These are phyloP conservation scores for Bombus sibiricus DNA, from an alignment of 1,140 invertebrate genomes.

Conservation along the genomic window DNA sequence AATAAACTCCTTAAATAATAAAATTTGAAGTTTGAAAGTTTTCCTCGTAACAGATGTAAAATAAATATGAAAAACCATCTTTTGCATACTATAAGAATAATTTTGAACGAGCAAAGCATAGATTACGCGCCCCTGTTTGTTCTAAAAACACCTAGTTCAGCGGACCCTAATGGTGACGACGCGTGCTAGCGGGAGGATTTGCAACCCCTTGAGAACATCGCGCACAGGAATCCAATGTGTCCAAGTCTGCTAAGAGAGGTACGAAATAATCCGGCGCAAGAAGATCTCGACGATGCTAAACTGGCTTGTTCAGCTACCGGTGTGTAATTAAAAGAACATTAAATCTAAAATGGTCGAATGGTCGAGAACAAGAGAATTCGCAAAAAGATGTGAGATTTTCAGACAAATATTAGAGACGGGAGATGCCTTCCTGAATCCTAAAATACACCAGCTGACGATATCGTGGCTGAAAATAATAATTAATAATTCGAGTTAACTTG, in stretches of 20 bases:
- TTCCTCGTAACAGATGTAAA: no score
- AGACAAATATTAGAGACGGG: background rate
- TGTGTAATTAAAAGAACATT: constrained; percentile 61
- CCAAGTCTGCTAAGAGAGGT: background rate
- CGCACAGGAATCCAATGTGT: background rate
- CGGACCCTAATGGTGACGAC: background rate
- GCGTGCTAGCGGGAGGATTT: background rate
- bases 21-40: no score
- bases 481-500: no score
- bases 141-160: background rate
- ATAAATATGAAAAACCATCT: no score
- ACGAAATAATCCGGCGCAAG: constrained; percentile 14
- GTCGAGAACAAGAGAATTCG: constrained; percentile 13
- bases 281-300: constrained; percentile 3
- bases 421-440: no score
- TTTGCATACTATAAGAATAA: no score
- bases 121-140: background rate
- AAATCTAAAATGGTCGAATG: constrained; percentile 43
- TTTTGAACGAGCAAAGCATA: background rate
- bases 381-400: constrained; percentile 20
- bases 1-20: no score
- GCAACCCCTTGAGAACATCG: background rate
- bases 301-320: background rate
- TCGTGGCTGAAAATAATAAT: background rate
- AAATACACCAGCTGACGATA: background rate